A percentile compares a stretch with the other conserved stretches of the same genome.
Conservation (phyloP, 2,888 invertebrate genomes). For the Cybosia mesomella region DNA sequence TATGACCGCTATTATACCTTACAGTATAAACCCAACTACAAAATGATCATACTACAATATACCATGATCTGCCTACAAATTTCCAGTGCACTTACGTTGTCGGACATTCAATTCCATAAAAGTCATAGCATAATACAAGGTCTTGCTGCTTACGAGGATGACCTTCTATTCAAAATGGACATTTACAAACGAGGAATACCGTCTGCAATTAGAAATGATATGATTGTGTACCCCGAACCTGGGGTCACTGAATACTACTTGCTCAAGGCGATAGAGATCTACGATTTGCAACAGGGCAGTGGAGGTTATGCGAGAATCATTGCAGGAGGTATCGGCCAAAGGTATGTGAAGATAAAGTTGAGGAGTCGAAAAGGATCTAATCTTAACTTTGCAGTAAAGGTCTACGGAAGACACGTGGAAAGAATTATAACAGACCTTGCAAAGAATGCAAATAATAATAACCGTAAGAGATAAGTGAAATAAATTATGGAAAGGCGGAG, state of each 20-base stretch:
- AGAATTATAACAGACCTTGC: background rate
- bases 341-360: constrained; percentile 8
- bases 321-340: constrained; percentile 4
- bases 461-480: background rate
- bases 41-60: background rate
- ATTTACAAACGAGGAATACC: constrained; percentile 6
- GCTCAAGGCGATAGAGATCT: background rate
- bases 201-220: background rate
- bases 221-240: constrained; percentile 5
- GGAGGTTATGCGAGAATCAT: background rate
- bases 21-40: background rate
- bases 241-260: background rate
- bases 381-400: background rate
- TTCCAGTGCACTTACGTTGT: background rate
- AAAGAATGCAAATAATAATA: background rate
- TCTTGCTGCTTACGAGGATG: background rate
- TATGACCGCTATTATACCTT: background rate
- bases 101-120: background rate
- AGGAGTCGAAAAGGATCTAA: background rate
- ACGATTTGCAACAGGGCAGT: background rate
- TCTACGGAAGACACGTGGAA: background rate
- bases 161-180: constrained; percentile 7
- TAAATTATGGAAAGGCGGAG: background rate
- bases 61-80: background rate
- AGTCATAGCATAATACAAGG: background rate